phyloP scores from a whole-genome alignment of 2,888 invertebrate species.

The Atherix ibis region DNA sequence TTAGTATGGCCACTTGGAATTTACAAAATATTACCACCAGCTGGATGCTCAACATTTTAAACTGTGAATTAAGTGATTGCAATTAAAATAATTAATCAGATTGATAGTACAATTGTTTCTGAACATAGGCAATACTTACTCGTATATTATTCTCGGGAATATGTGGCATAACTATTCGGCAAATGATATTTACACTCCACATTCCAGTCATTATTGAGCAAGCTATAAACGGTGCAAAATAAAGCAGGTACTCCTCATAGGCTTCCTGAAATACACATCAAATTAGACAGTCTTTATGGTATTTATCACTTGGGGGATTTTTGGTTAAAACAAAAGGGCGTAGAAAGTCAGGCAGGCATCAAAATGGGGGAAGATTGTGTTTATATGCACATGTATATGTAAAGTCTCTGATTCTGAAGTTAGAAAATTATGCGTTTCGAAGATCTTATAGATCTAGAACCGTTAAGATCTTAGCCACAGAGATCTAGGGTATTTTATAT shows the following conservation, averaged over 20 bases:
- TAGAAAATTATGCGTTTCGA: too few relatives aligned
- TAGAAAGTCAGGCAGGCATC: too few relatives aligned
- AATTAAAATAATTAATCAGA: constrained; percentile 1
- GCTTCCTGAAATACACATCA: constrained; percentile 15
- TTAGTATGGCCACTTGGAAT: constrained; percentile 24
- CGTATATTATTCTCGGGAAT: constrained; percentile 23
- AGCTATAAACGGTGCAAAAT: constrained; percentile 27
- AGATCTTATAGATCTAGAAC: too few relatives aligned
- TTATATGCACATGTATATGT: too few relatives aligned
- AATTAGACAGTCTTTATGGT: neutral
- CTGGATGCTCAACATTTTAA: constrained; percentile 27
- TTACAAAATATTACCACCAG: constrained; percentile 27
- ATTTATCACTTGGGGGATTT: neutral
- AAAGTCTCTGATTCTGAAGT: too few relatives aligned
- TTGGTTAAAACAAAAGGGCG: constrained; percentile 2
- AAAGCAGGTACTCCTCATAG: constrained; percentile 19
- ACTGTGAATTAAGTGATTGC: constrained; percentile 13
- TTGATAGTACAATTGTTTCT: neutral
- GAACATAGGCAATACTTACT: constrained; percentile 12
- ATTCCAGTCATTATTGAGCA: constrained; percentile 26
- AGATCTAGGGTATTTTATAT: too few relatives aligned
- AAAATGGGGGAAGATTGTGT: too few relatives aligned
- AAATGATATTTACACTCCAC: constrained; percentile 28
- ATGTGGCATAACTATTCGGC: constrained; percentile 22
- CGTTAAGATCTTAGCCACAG: too few relatives aligned